Conservation (phyloP, 2,797 vertebrate species). For the Melanotaenia nigrans region DNA sequence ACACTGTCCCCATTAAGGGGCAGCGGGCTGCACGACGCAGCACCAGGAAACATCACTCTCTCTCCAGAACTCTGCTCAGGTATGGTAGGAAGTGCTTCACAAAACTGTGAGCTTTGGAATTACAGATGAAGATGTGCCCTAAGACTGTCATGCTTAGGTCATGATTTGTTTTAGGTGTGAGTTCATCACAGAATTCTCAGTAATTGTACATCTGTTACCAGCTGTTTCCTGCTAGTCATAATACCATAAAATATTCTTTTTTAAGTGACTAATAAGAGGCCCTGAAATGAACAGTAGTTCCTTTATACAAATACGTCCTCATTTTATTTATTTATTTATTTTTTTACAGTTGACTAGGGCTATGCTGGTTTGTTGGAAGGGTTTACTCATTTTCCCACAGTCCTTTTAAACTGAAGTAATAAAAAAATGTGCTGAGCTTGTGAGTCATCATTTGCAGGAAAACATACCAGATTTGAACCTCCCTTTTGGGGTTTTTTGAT, state of each 20-base stretch:
- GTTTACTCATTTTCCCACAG: slow-evolving; percentile 18
- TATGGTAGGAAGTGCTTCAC: slow-evolving; percentile 75
- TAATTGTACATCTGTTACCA: slow-evolving; percentile 8
- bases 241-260: slow-evolving; percentile 21
- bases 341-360: too few species aligned
- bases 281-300: slow-evolving; percentile 43
- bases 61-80: slow-evolving; percentile 97
- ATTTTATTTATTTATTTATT: slow-evolving; percentile 22
- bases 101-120: slow-evolving; percentile 19
- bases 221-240: slow-evolving; percentile 27
- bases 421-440: slow-evolving; percentile 12
- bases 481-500: slow-evolving; percentile 18
- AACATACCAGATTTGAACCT: slow-evolving; percentile 1
- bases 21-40: slow-evolving; percentile 87
- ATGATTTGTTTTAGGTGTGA: not conserved
- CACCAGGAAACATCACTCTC: slow-evolving; percentile 89
- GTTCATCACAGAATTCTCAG: slow-evolving; percentile 1
- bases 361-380: slow-evolving; percentile 1
- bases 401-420: slow-evolving; percentile 29
- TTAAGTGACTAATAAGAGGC: slow-evolving; percentile 38
- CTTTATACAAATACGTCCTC: slow-evolving; percentile 31
- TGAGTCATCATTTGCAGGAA: slow-evolving; percentile 13
- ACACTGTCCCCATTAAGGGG: slow-evolving; percentile 92
- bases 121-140: slow-evolving; percentile 15
- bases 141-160: not conserved